Conservation (phyloP, 2,888 invertebrate species). For the Andrena flavipes region DNA sequence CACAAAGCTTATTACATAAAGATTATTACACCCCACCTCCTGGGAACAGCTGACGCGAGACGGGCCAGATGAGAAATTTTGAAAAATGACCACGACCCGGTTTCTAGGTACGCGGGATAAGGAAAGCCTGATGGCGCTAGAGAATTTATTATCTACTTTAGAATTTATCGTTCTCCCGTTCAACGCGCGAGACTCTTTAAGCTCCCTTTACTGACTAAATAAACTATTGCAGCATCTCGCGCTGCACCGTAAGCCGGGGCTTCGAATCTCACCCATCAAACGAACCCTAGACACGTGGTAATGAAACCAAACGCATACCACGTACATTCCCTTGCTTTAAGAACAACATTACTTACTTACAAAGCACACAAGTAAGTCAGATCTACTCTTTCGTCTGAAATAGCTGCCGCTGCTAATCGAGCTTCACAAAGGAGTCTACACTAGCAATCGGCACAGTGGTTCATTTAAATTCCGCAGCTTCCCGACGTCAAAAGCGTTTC, state of each 20-base stretch:
- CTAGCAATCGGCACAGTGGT: neutral
- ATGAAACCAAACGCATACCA: neutral
- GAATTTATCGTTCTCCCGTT: slow-evolving; percentile 25
- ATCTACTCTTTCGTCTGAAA: neutral
- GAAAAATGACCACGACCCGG: slow-evolving; percentile 39
- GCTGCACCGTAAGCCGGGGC: no score
- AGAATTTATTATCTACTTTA: slow-evolving; percentile 43
- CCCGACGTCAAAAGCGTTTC: neutral
- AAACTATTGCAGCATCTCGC: no score
- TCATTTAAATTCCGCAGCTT: neutral
- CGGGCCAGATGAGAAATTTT: slow-evolving; percentile 34
- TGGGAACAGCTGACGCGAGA: slow-evolving; percentile 3
- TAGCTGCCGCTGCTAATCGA: neutral
- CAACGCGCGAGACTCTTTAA: neutral
- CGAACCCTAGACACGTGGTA: no score
- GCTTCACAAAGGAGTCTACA: neutral
- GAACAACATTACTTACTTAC: no score
- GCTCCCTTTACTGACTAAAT: neutral
- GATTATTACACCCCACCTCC: slow-evolving; percentile 30
- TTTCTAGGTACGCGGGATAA: neutral
- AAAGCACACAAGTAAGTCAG: no score
- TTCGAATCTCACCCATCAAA: no score
- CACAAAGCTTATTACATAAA: slow-evolving; percentile 40
- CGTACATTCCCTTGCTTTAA: no score
- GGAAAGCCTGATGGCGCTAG: neutral